Evolutionary conservation across 2,113 vertebrate species (phyloP).

Genomic region (Eulacestoma nigropectus): DNA sequence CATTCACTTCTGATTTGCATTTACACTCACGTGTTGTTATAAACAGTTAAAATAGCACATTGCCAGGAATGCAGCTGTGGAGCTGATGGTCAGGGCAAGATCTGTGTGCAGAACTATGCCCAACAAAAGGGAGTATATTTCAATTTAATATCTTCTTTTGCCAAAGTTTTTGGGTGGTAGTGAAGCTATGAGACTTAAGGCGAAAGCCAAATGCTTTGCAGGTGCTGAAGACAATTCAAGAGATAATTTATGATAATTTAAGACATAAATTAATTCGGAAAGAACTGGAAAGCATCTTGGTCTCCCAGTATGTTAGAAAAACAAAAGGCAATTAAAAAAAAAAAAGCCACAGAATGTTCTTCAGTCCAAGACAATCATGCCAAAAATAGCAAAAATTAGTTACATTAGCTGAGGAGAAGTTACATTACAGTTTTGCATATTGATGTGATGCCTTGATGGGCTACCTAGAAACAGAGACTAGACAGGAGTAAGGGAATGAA

Average conservation of each 20-base stretch:
- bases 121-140: background rate
- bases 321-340: constrained; percentile 34
- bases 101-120: background rate
- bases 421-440: background rate
- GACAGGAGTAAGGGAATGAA: too few species aligned
- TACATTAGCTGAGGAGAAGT: background rate
- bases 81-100: background rate
- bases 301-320: constrained; percentile 35
- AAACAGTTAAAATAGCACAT: background rate
- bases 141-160: background rate
- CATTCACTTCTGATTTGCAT: background rate
- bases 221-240: constrained; percentile 41
- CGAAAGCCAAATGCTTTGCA: constrained; percentile 39
- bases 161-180: background rate
- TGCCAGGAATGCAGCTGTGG: background rate
- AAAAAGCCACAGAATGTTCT: constrained; percentile 25
- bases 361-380: background rate
- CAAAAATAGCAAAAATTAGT: constrained; percentile 37
- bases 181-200: background rate
- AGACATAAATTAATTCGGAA: constrained; percentile 16
- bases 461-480: too few species aligned
- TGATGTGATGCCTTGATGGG: too few species aligned
- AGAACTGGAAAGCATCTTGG: constrained; percentile 5
- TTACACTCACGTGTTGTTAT: background rate
- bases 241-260: constrained; percentile 3